Conservation (phyloP, 1,140 invertebrate species). For the Penaeus chinensis region DNA sequence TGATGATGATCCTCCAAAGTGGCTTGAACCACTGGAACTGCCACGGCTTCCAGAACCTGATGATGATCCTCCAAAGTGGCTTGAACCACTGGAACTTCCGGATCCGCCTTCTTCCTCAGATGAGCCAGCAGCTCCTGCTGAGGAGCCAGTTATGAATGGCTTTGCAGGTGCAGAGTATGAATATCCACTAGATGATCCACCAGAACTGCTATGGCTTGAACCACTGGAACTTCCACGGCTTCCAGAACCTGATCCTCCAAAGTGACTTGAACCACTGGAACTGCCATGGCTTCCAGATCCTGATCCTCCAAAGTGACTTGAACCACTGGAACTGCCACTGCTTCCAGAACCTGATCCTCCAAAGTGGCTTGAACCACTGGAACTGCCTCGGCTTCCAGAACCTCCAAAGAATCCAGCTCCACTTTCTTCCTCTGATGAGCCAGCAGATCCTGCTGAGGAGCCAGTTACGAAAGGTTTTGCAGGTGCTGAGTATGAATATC, state of each 20-base stretch:
- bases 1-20: no score
- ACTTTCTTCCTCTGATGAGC: not conserved
- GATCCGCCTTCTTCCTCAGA: no score
- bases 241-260: conserved; percentile 17
- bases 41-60: no score
- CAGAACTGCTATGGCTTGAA: not conserved
- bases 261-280: conserved; percentile 29
- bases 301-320: not conserved
- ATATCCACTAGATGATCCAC: not conserved
- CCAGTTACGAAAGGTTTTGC: not conserved
- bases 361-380: not conserved
- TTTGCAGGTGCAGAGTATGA: no score
- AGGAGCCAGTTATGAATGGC: no score
- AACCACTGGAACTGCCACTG: not conserved
- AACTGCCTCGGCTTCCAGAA: not conserved
- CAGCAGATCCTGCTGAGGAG: not conserved
- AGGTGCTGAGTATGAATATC: no score
- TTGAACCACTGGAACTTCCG: no score
- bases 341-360: not conserved
- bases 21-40: no score
- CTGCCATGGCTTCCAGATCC: conserved; percentile 5
- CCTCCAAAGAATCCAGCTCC: not conserved
- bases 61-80: no score
- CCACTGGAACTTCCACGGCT: conserved; percentile 18
- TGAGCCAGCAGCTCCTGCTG: no score